Conservation (phyloP, 2,888 invertebrate genomes). For the Zele albiditarsus region DNA sequence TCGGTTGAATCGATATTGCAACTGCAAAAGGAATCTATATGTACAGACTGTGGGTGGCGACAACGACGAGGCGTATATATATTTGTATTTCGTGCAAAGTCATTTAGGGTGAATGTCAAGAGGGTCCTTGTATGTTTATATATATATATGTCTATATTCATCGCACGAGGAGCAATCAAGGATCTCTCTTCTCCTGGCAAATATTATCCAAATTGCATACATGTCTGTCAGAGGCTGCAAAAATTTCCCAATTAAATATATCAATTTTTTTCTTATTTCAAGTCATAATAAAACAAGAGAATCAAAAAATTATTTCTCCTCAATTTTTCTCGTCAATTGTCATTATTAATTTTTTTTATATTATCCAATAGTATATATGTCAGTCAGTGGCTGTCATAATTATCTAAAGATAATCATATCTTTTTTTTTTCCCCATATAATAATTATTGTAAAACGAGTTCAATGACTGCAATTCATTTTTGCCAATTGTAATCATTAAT, state of each 20-base stretch:
- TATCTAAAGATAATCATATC: too few relatives aligned
- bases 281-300: too few relatives aligned
- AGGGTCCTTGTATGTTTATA: slow-evolving; percentile 37
- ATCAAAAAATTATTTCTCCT: too few relatives aligned
- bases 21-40: slow-evolving; percentile 32
- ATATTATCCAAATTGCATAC: background rate
- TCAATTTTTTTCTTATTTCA: background rate
- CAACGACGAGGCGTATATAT: slow-evolving; percentile 12
- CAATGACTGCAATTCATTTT: background rate
- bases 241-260: slow-evolving; percentile 8
- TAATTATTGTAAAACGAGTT: too few relatives aligned
- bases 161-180: slow-evolving; percentile 29
- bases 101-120: slow-evolving; percentile 24
- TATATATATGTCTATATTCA: background rate
- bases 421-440: too few relatives aligned
- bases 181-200: background rate
- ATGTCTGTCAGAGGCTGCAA: background rate
- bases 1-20: slow-evolving; percentile 34
- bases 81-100: slow-evolving; percentile 28
- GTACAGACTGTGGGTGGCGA: slow-evolving; percentile 26
- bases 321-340: background rate
- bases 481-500: background rate
- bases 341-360: too few relatives aligned
- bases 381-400: too few relatives aligned
- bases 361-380: too few relatives aligned